These are phyloP conservation scores for Melanocharis versteri DNA, from an alignment of 2,113 vertebrate species.

Conservation along the genomic window DNA sequence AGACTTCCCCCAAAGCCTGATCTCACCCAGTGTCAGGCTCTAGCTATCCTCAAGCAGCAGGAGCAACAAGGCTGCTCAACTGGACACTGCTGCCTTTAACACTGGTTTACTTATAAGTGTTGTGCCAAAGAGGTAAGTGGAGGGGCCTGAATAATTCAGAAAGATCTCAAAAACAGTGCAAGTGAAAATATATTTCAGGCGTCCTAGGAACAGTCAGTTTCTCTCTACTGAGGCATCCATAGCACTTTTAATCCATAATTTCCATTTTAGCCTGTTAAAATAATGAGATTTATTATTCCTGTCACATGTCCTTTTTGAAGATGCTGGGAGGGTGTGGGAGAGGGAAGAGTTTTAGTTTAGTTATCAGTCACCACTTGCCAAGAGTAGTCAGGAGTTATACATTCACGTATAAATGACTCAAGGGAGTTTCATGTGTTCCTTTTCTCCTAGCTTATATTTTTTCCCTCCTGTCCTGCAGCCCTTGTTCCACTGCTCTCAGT, in stretches of 20 bases:
- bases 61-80: not conserved
- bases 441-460: not conserved
- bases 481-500: not conserved
- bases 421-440: not conserved
- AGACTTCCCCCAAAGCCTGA: not conserved
- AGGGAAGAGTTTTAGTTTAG: not conserved
- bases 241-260: not conserved
- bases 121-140: not conserved
- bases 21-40: not conserved
- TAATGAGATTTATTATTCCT: not conserved
- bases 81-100: not conserved
- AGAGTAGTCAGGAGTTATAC: not conserved
- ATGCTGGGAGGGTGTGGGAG: not conserved
- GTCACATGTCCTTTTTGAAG: not conserved
- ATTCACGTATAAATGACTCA: not conserved
- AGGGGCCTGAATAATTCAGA: not conserved
- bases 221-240: not conserved
- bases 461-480: not conserved
- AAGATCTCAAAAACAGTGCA: not conserved
- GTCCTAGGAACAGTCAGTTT: not conserved
- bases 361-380: constrained; percentile 8
- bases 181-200: not conserved
- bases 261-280: not conserved
- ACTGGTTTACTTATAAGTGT: not conserved
- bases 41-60: not conserved